Conservation (phyloP, 2,113 vertebrate genomes). For the Copsychus sechellarum region DNA sequence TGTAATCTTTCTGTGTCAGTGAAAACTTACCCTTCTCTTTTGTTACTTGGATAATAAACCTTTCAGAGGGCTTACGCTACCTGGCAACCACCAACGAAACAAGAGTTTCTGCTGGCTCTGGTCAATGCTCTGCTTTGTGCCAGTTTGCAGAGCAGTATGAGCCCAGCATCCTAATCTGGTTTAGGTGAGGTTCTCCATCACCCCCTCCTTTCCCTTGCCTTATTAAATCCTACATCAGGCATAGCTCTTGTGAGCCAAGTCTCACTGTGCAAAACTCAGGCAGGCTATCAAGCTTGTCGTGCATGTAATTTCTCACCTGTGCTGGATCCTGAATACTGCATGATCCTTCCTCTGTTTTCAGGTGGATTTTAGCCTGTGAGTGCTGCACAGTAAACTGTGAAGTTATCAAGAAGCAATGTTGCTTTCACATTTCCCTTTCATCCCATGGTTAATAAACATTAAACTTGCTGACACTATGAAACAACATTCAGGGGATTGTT, state of each 20-base stretch:
- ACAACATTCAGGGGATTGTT: background rate
- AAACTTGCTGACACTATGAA: background rate
- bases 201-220: background rate
- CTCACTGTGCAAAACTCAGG: background rate
- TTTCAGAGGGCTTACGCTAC: constrained; percentile 34
- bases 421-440: background rate
- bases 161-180: constrained; percentile 36
- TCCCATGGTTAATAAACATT: background rate
- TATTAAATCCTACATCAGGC: constrained; percentile 16
- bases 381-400: background rate
- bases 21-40: constrained; percentile 36
- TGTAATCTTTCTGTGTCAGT: constrained; percentile 38
- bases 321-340: background rate
- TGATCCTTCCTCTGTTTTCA: background rate
- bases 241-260: background rate
- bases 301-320: background rate
- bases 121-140: constrained; percentile 30
- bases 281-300: background rate
- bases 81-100: constrained; percentile 44
- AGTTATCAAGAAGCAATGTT: background rate
- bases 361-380: background rate
- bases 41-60: constrained; percentile 16
- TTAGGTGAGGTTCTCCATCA: background rate
- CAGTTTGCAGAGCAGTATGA: background rate
- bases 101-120: constrained; percentile 40